Evolutionary conservation across 2,797 vertebrate species (phyloP).

Genomic region (Leptodactylus fallax): DNA sequence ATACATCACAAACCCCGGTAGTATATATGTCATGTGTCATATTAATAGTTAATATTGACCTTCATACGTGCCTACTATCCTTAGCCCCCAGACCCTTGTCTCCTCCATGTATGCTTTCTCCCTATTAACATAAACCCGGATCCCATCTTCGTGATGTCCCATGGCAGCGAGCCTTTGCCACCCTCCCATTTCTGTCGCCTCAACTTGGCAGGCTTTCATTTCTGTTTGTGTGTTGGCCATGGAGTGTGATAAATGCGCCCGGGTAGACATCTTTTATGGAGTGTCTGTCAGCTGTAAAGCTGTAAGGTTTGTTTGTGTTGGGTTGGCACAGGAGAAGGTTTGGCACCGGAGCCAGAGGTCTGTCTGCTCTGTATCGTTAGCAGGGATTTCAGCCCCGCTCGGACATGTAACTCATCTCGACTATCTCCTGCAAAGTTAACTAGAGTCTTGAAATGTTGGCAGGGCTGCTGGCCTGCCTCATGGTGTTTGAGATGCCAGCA

Average conservation of each 20-base stretch:
- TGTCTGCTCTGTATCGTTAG: constrained; percentile 55
- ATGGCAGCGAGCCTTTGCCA: not conserved
- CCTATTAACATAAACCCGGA: not conserved
- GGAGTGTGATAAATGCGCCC: constrained; percentile 38
- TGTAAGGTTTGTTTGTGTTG: constrained; percentile 53
- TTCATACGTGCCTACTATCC: no score
- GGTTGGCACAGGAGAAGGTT: constrained; percentile 40
- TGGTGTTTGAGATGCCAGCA: not conserved
- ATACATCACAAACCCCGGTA: no score
- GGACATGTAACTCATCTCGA: constrained; percentile 50
- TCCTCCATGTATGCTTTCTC: not conserved
- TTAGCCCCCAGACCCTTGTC: no score
- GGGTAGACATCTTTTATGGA: constrained; percentile 53
- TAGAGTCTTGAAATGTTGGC: constrained; percentile 38
- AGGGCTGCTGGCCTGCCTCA: not conserved
- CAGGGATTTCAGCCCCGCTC: constrained; percentile 12
- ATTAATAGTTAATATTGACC: no score
- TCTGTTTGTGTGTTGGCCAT: constrained; percentile 24
- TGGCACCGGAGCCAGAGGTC: constrained; percentile 49
- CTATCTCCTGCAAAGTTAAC: constrained; percentile 45
- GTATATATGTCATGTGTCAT: no score
- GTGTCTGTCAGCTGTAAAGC: constrained; percentile 59
- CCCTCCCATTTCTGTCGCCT: constrained; percentile 1
- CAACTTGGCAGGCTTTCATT: constrained; percentile 14
- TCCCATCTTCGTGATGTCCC: not conserved